Base-by-base conservation (phyloP, 2,113 vertebrate species). In the Orthochromis indermauri region DNA sequence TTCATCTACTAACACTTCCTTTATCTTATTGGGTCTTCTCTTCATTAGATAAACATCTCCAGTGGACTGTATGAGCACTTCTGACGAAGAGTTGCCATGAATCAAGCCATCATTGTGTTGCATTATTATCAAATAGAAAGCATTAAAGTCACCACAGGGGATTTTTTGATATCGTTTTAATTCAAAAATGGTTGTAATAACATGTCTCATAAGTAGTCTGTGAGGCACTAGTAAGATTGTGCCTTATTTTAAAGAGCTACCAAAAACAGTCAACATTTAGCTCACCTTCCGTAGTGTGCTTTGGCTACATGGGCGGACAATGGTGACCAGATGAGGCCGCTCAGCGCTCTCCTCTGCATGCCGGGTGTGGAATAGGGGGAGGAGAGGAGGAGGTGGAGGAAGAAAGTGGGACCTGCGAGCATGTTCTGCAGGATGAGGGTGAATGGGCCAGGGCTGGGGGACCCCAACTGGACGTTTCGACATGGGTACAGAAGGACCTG, bases 251-350 rank as follows among this genome's bases (percentile, higher is more conserved):
- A 85, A 82, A 33, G 26, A 31, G 17, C 49, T 16, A 37, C 19
- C 28, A n/a, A 2, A 28, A 6, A 16, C 10, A 49, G 35, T 26
- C 33, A 87, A 76, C 12, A 47, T 10, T n/a, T 10, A 57, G 79
- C 71, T 97, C 92, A 99, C 97, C 95, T 98, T 98, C 24, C 97
- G 94, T 11, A 97, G 93, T 0, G 95, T 95, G 42, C 88, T 96
- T 57, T 95, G 96, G 3, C 94, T 95, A 0, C 97, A 96, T 0
- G 97, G 97, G 24, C 97, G 97, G 42, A 99, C 96, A 78, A 99
- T 96, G 1, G 98, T 99, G 86, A 99, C 97, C 47, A 99, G 96
- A 90, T 96, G 96, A 12, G 98, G 98, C 78, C 97, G 97, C 91
- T 96, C 96, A 0, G 96, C 97, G 51, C 97, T 98, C 90, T 96